Percentiles rank a stretch among this genome's conserved stretches.
Conservation (phyloP, 2,113 vertebrate genomes). For the Solea senegalensis region DNA sequence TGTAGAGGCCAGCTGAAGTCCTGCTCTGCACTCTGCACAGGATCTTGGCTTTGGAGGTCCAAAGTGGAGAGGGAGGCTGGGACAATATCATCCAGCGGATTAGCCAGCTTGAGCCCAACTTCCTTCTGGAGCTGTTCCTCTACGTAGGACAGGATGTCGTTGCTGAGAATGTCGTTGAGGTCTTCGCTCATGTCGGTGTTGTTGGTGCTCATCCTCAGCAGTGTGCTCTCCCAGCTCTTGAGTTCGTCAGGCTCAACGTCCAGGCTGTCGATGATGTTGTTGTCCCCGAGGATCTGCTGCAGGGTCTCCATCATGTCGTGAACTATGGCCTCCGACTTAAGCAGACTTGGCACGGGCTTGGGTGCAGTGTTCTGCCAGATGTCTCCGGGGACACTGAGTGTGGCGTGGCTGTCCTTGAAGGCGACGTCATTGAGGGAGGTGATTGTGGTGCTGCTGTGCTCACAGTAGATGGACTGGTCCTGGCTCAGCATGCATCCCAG, state of each 20-base stretch:
- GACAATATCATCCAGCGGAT: slow-evolving; percentile 28
- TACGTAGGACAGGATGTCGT: slow-evolving; percentile 61
- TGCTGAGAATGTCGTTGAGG: slow-evolving; percentile 47
- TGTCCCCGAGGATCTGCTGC: slow-evolving; percentile 63
- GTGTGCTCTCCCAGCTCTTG: slow-evolving; percentile 76
- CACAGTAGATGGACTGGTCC: slow-evolving; percentile 73
- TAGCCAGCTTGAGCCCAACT: slow-evolving; percentile 21
- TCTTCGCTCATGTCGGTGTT: slow-evolving; percentile 39
- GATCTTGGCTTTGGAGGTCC: slow-evolving; percentile 52
- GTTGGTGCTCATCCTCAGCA: slow-evolving; percentile 67
- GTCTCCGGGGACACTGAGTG: slow-evolving; percentile 68
- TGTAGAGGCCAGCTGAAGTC: slow-evolving; percentile 40
- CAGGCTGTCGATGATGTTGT: slow-evolving; percentile 35
- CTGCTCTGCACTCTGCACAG: slow-evolving; percentile 21
- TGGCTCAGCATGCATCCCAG: slow-evolving; percentile 81
- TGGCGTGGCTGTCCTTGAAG: slow-evolving; percentile 73
- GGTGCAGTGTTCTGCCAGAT: slow-evolving; percentile 6
- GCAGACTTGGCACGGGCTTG: neutral
- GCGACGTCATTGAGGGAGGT: slow-evolving; percentile 67
- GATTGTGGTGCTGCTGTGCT: slow-evolving; percentile 56
- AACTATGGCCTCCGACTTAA: slow-evolving; percentile 47
- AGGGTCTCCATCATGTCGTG: slow-evolving; percentile 73
- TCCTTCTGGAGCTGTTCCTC: slow-evolving; percentile 78
- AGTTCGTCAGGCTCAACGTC: slow-evolving; percentile 37
- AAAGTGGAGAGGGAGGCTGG: slow-evolving; percentile 35